Base-by-base conservation (phyloP, 1,140 invertebrate species). In the Dendrolimus punctatus region DNA sequence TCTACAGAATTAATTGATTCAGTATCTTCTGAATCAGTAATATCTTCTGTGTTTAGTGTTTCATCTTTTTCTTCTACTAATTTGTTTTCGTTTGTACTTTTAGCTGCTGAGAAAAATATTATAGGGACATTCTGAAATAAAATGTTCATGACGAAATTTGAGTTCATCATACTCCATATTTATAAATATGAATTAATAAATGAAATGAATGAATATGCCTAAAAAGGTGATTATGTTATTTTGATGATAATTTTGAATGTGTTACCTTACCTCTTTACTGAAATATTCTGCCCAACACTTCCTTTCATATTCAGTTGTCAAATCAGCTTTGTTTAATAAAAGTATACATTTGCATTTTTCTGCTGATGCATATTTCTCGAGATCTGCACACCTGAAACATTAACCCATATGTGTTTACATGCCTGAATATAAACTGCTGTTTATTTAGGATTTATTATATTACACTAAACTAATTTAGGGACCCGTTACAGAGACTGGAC, bases 251-350 rank as follows among this genome's bases (percentile, higher is more conserved):
- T 38, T 40, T 42, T 49, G 42, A 42, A 46, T 6, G 44, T 38
- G n/a, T 56, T 66, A 87, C 23, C 23, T 23, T 23, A 23, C 87
- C 70, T 89, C 77, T 49, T 91, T 80, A 47, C 90, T 88, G 77
- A 99, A 99, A 87, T 98, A 99, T 46, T 94, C 87, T 0, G 93
- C 92, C 98, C 98, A 99, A 38, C 80, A 80, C 68, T 93, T 76
- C 57, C 98, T 89, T 74, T 99, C 97, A 63, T 91, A 77, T 46
- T 91, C 86, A 2, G 92, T 96, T 3, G 99, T 89, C 67, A 96
- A 94, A 83, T 99, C 99, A n/a, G 98, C 94, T 83, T 99, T 99
- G 81, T 99, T 99, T 5, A 99, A 82, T 8, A 99, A 86, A 36
- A 99, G 88, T 58, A 99, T 83, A 81, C 94, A 96, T 61, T 81